Base-by-base conservation (phyloP, 2,888 invertebrate genomes). In the Meandrusa payeni region DNA sequence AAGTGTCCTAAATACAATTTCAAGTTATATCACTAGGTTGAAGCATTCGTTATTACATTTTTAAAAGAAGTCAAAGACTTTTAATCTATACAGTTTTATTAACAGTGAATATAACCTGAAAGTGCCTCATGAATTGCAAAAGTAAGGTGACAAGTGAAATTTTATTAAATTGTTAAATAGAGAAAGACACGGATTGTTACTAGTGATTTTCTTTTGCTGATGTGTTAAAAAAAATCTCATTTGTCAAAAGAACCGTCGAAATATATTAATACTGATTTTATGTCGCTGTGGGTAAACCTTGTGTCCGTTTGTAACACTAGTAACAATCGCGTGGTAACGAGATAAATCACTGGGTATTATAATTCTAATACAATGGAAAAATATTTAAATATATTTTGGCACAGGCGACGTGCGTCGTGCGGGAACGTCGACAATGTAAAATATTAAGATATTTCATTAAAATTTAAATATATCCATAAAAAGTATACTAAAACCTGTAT, bases 301-400 rank as follows among this genome's bases (percentile, higher is more conserved):
- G 1, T 19, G 5, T 24, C 6, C 31, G 6, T 3, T n/a, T 7
- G 26, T 24, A 42, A 48, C 52, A 53, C 50, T 53, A 62, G 55
- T 53, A 52, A 53, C 28, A 46, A 55, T 50, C 48, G 49, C 37
- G 53, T 57, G 61, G 57, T 63, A 66, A 59, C 49, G 62, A 61
- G 56, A 55, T 51, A 54, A 54, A 63, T 59, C 44, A 57, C 43
- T 60, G 59, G 55, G 53, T 54, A 59, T 59, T 60, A 61, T 57
- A 56, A 59, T 65, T 59, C 67, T 66, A 61, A 55, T 51, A 57
- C 58, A 58, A 67, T 70, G 72, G 75, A 70, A 76, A 72, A 69
- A 75, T 82, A 82, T 82, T 74, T 82, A 85, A 76, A 82, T 64
- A 64, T 61, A 59, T 54, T 59, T 86, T 86, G 86, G 86, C 86